phyloP scores from a whole-genome alignment of 2,888 invertebrate species.

The Bhutanitis thaidina region DNA sequence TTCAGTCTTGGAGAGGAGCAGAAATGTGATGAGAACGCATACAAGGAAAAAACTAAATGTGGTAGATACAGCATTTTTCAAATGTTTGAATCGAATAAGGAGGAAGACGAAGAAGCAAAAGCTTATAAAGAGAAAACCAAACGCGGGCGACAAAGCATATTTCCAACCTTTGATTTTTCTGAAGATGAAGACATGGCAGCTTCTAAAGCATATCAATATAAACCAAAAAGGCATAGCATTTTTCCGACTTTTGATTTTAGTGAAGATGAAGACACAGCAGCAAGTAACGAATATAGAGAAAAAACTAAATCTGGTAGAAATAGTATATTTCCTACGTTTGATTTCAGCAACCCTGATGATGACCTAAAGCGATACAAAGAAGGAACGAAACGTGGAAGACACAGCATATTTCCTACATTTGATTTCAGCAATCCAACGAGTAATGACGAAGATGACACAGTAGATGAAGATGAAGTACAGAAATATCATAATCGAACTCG shows the following conservation, averaged over 20 bases:
- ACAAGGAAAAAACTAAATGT: constrained; percentile 44
- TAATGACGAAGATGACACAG: constrained; percentile 58
- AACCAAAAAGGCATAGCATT: constrained; percentile 61
- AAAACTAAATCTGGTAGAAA: constrained; percentile 57
- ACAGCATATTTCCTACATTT: constrained; percentile 67
- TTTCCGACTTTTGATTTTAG: constrained; percentile 64
- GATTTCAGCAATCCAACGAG: constrained; percentile 55
- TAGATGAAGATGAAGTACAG: constrained; percentile 64
- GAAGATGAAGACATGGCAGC: constrained; percentile 61
- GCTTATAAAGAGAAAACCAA: constrained; percentile 53
- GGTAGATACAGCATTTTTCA: constrained; percentile 57
- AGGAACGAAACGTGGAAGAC: constrained; percentile 56
- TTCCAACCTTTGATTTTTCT: constrained; percentile 64
- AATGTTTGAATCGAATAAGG: constrained; percentile 44
- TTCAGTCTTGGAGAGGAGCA: constrained; percentile 23
- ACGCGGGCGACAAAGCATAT: constrained; percentile 59
- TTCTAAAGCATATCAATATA: constrained; percentile 47
- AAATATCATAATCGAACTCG: constrained; percentile 65
- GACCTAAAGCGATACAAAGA: constrained; percentile 57
- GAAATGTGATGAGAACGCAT: constrained; percentile 12
- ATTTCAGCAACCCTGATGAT: constrained; percentile 63
- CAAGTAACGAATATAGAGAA: constrained; percentile 53
- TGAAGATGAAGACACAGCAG: constrained; percentile 47
- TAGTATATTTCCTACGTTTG: constrained; percentile 67
- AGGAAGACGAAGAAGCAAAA: constrained; percentile 50